Evolutionary conservation across 1,140 invertebrate species (phyloP).

Genomic region (Cydia fagiglandana): DNA sequence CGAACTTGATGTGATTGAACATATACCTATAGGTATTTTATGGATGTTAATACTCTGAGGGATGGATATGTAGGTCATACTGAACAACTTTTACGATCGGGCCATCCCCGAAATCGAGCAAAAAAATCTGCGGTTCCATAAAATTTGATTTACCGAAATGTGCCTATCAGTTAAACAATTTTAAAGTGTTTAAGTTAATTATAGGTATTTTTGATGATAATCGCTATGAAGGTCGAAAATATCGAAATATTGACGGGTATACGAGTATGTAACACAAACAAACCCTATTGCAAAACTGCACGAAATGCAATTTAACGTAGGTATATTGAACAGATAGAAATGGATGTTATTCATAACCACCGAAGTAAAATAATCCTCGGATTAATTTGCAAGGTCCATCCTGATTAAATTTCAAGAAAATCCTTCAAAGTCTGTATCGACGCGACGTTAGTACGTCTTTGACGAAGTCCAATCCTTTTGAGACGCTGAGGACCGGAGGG

Average conservation of each 20-base stretch:
- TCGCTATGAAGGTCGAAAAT: no score
- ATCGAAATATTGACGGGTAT: no score
- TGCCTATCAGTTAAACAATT: no score
- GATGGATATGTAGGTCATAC: no score
- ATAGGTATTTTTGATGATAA: no score
- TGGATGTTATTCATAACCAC: constrained; percentile 46
- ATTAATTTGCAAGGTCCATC: constrained; percentile 55
- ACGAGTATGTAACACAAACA: no score
- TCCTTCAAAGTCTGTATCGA: constrained; percentile 60
- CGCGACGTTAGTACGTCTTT: constrained; percentile 56
- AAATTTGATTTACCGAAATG: no score
- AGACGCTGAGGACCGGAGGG: constrained; percentile 42
- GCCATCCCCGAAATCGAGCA: no score
- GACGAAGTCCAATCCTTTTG: constrained; percentile 65
- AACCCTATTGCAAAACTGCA: background rate
- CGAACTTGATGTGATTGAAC: background rate
- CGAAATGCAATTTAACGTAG: background rate
- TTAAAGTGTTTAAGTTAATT: no score
- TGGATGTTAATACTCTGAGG: no score
- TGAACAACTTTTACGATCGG: no score
- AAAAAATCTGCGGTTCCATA: no score
- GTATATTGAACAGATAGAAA: constrained; percentile 24
- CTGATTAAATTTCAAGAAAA: constrained; percentile 68
- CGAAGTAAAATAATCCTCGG: constrained; percentile 67
- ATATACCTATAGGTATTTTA: background rate